phyloP scores from a whole-genome alignment of 1,140 invertebrate genomes.

The Chrysomallon squamiferum region DNA sequence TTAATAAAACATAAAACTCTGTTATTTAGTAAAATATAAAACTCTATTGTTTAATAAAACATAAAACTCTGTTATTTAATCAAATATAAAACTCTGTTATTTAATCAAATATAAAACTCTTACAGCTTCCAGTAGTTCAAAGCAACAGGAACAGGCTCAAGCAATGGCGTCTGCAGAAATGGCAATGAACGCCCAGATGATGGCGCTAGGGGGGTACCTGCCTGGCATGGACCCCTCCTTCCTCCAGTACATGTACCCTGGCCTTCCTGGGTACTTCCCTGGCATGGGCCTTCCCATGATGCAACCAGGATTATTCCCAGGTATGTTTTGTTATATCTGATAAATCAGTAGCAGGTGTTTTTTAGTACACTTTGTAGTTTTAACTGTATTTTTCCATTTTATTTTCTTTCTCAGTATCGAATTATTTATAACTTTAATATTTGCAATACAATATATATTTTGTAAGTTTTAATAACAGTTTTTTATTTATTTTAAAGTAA shows the following conservation, averaged over 20 bases:
- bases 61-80: too few relatives aligned
- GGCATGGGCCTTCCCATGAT: slow-evolving; percentile 59
- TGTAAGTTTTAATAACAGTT: too few relatives aligned
- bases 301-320: slow-evolving; percentile 60
- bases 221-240: slow-evolving; percentile 58
- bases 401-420: slow-evolving; percentile 2
- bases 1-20: too few relatives aligned
- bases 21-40: too few relatives aligned
- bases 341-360: neutral
- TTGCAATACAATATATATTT: too few relatives aligned
- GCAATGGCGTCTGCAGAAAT: slow-evolving; percentile 18
- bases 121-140: slow-evolving; percentile 4
- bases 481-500: too few relatives aligned
- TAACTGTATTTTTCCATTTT: neutral
- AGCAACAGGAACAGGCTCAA: slow-evolving; percentile 28
- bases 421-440: too few relatives aligned
- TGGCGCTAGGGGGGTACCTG: slow-evolving; percentile 57
- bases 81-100: too few relatives aligned
- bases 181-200: slow-evolving; percentile 35
- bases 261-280: slow-evolving; percentile 60
- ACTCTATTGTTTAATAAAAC: too few relatives aligned
- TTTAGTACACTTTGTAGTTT: slow-evolving; percentile 3
- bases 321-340: slow-evolving; percentile 39
- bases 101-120: too few relatives aligned
- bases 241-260: slow-evolving; percentile 64